Percentiles rank a stretch among this genome's conserved stretches.
Evolutionary conservation across 2,113 vertebrate species (phyloP).

Genomic region (Marmota monax): DNA sequence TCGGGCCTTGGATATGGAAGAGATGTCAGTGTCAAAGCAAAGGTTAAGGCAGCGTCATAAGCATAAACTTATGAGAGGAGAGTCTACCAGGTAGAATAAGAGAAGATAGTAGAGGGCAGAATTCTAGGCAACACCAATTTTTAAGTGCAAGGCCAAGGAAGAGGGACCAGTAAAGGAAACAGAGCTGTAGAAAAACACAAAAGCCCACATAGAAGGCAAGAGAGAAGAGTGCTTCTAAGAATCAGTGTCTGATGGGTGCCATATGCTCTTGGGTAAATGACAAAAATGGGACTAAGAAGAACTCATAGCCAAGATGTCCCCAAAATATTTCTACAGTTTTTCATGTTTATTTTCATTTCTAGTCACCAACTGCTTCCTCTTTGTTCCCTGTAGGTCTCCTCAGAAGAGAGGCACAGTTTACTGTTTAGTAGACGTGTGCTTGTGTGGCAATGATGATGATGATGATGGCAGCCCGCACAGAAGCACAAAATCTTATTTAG

Average conservation of each 20-base stretch:
- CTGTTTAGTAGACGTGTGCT: not conserved
- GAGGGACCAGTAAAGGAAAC: not conserved
- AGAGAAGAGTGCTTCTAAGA: not conserved
- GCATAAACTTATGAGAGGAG: not conserved
- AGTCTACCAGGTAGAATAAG: too few relatives aligned
- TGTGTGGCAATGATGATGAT: not conserved
- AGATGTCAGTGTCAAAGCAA: not conserved
- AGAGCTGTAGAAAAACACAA: not conserved
- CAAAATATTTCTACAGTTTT: not conserved
- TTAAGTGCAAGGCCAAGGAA: not conserved
- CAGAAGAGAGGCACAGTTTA: not conserved
- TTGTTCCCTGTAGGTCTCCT: not conserved
- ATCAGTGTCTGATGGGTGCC: not conserved
- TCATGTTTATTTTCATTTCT: not conserved
- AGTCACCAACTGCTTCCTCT: not conserved
- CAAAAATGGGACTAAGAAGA: not conserved
- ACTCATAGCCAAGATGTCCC: not conserved
- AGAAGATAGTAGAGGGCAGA: not conserved
- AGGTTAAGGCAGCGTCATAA: not conserved
- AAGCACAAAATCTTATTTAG: slow-evolving; percentile 15
- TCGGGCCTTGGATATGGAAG: not conserved
- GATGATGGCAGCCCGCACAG: not conserved
- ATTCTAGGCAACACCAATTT: not conserved
- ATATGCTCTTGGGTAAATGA: not conserved
- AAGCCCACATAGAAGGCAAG: not conserved